A percentile compares a stretch with the other conserved stretches of the same genome.
phyloP scores from a whole-genome alignment of 2,797 vertebrate species.

The Chelidonichthys spinosus region DNA sequence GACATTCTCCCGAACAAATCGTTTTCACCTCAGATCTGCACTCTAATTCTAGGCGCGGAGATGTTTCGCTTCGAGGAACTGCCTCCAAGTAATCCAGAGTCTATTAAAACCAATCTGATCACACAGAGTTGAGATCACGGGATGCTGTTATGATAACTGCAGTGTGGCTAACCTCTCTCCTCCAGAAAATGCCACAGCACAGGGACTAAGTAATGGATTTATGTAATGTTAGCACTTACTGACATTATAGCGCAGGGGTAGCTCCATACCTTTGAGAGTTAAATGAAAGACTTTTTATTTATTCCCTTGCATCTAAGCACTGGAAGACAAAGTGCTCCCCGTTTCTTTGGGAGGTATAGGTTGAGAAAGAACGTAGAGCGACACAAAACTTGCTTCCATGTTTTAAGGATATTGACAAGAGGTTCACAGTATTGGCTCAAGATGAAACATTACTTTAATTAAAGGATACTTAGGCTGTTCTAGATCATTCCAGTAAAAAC shows the following conservation, averaged over 20 bases:
- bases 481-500: constrained; percentile 36
- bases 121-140: constrained; percentile 86
- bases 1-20: constrained; percentile 87
- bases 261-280: constrained; percentile 75
- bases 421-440: constrained; percentile 55
- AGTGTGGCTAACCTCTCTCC: constrained; percentile 85
- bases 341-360: constrained; percentile 48
- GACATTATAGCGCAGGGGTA: constrained; percentile 82
- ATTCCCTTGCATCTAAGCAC: constrained; percentile 57
- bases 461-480: constrained; percentile 50
- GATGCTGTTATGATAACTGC: constrained; percentile 87
- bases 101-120: constrained; percentile 88
- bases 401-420: constrained; percentile 62
- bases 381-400: constrained; percentile 44
- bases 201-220: constrained; percentile 86
- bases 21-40: constrained; percentile 84
- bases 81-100: constrained; percentile 84
- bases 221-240: constrained; percentile 88
- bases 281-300: constrained; percentile 76
- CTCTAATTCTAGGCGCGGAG: constrained; percentile 82
- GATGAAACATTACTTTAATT: constrained; percentile 63
- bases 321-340: constrained; percentile 38
- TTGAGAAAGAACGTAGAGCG: constrained; percentile 35
- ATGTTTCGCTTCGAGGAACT: constrained; percentile 83
- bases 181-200: constrained; percentile 86